Base-by-base conservation (phyloP, 1,140 invertebrate species). In the Drosophila tristis region DNA sequence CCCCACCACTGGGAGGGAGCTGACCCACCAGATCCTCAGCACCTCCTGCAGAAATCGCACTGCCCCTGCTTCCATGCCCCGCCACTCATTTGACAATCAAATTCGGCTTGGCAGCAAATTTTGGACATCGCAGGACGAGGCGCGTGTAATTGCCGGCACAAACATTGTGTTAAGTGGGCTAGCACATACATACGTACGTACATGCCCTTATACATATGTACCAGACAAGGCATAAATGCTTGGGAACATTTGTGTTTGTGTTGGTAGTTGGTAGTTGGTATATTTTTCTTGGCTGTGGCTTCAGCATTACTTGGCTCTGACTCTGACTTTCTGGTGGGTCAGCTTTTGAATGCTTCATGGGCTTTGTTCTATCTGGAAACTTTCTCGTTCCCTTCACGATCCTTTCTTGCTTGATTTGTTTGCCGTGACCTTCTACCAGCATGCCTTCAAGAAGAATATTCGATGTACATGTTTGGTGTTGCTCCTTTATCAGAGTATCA, bases 121-220 rank as follows among this genome's bases (percentile, higher is more conserved):
- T 65, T 55, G 60, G 68, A 73, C 68, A 55, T 49, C 50, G 67
- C 15, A n/a, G 42, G 42, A 61, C 58, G 43, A 72, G 70, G 53
- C 53, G 71, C 72, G 70, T 74, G 51, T 70, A 61, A 77, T 67
- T 67, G 77, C 60, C 66, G 71, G 73, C 62, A 54, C 68, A 74
- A 77, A 80, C 74, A 85, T 66, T 63, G 56, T 80, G 80, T 77
- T 85, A 85, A 85, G 77, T 85, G 78, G 73, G 66, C 53, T 25
- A 39, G 35, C 47, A 29, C 56, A 47, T 29, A 57, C 75, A 64
- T 66, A 62, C 79, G 74, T 49, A 47, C 43, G 74, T 53, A 47
- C 43, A 50, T 11, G 31, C 43, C 26, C 62, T 49, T 56, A 53
- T 25, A 25, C 23, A 25, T 25, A 25, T 25, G 2, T 4, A 71